phyloP scores from a whole-genome alignment of 2,797 vertebrate species.

The Avahi laniger region DNA sequence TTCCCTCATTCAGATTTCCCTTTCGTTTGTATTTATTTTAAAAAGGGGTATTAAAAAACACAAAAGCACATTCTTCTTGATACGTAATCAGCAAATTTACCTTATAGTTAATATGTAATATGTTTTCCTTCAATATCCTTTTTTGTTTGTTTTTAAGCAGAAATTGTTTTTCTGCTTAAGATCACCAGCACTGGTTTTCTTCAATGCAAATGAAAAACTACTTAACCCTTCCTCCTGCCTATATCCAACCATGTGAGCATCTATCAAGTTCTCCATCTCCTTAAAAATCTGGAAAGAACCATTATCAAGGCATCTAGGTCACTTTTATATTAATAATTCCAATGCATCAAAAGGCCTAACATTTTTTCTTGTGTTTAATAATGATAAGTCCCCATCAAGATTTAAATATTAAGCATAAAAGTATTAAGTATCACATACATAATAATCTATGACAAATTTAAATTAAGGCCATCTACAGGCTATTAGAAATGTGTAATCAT shows the following conservation, averaged over 20 bases:
- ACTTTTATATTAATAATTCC: conserved; percentile 19
- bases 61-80: not conserved
- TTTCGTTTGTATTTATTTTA: conserved; percentile 29
- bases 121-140: not conserved
- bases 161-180: conserved; percentile 33
- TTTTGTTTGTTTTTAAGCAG: not conserved
- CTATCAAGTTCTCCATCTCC: not conserved
- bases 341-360: not conserved
- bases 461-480: not conserved
- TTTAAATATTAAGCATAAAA: conserved; percentile 10
- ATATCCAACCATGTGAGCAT: not conserved
- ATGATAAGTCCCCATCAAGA: not conserved
- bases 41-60: not conserved
- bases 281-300: conserved; percentile 33
- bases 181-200: not conserved
- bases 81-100: conserved; percentile 2
- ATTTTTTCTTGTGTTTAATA: not conserved
- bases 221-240: not conserved
- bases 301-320: not conserved
- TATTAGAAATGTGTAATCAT: conserved; percentile 17
- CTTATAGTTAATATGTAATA: not conserved
- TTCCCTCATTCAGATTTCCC: not conserved
- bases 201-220: not conserved
- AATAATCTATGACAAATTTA: not conserved
- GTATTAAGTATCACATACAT: not conserved